Evolutionary conservation across 2,797 vertebrate species (phyloP).

Genomic region (Enteromius radiatus): DNA sequence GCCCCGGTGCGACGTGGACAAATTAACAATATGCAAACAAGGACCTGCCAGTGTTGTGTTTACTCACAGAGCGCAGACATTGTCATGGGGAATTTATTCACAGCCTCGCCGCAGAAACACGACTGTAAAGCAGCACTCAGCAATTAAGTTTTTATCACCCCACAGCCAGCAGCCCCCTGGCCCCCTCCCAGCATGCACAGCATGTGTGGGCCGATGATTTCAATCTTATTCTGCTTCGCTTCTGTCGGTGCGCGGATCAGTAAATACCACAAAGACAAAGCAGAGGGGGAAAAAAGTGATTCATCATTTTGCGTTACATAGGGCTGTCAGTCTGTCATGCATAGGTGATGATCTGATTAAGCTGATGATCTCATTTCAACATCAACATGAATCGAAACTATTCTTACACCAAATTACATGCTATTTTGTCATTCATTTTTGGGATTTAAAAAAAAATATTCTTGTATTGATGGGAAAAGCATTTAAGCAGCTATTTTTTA

Average conservation of each 20-base stretch:
- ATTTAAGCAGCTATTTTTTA: neutral
- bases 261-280: neutral
- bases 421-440: neutral
- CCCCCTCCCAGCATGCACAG: constrained; percentile 17
- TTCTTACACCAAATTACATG: neutral
- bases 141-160: constrained; percentile 54
- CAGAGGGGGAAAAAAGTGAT: neutral
- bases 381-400: neutral
- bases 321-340: neutral
- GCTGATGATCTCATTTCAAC: constrained; percentile 7
- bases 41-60: constrained; percentile 57
- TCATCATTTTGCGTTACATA: neutral
- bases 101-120: constrained; percentile 48
- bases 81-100: constrained; percentile 60
- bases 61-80: constrained; percentile 58
- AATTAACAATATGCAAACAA: constrained; percentile 66
- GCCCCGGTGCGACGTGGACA: constrained; percentile 29
- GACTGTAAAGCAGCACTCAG: constrained; percentile 41
- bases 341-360: constrained; percentile 11
- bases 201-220: constrained; percentile 40
- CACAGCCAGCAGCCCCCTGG: neutral
- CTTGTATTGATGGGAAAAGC: neutral
- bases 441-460: neutral
- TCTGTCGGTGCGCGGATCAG: neutral
- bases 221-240: constrained; percentile 17